Percentiles rank a stretch among this genome's conserved stretches.
Conservation (phyloP, 2,888 invertebrate genomes). For the Oscheius myriophilus region DNA sequence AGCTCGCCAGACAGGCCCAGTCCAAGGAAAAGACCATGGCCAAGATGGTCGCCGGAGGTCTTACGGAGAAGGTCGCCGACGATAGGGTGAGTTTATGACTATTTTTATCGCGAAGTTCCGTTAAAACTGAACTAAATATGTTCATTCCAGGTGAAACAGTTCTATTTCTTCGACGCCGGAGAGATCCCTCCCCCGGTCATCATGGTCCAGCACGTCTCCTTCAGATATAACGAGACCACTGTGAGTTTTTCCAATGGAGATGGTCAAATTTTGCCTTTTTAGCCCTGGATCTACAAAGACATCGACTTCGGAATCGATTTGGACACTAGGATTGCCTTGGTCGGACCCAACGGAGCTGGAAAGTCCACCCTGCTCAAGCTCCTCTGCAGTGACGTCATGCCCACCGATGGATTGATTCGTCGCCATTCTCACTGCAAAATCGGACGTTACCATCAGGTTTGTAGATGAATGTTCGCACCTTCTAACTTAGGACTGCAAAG, state of each 20-base stretch:
- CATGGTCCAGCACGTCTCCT: conserved; percentile 98
- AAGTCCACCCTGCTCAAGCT: conserved; percentile 96
- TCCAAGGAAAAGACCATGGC: conserved; percentile 98
- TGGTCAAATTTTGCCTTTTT: conserved; percentile 16
- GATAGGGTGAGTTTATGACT: conserved; percentile 78
- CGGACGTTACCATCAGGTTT: conserved; percentile 91
- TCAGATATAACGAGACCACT: conserved; percentile 80
- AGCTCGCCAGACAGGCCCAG: conserved; percentile 96
- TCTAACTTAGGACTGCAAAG: too few species aligned
- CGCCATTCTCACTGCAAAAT: conserved; percentile 97
- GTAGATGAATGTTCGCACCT: too few species aligned
- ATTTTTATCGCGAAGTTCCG: too few species aligned
- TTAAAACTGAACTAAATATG: not conserved
- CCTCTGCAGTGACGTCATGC: conserved; percentile 91
- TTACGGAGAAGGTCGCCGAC: conserved; percentile 89
- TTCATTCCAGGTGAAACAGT: conserved; percentile 79
- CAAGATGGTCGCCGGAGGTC: conserved; percentile 97
- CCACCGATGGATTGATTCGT: conserved; percentile 94
- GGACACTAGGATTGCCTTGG: conserved; percentile 91
- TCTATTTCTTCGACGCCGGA: conserved; percentile 95
- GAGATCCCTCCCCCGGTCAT: conserved; percentile 97
- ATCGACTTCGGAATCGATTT: conserved; percentile 98
- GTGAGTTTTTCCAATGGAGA: conserved; percentile 31
- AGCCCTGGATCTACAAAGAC: conserved; percentile 92
- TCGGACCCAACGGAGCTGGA: conserved; percentile 97